Conservation (phyloP, 2,888 invertebrate genomes). For the Drosophila basisetae region DNA sequence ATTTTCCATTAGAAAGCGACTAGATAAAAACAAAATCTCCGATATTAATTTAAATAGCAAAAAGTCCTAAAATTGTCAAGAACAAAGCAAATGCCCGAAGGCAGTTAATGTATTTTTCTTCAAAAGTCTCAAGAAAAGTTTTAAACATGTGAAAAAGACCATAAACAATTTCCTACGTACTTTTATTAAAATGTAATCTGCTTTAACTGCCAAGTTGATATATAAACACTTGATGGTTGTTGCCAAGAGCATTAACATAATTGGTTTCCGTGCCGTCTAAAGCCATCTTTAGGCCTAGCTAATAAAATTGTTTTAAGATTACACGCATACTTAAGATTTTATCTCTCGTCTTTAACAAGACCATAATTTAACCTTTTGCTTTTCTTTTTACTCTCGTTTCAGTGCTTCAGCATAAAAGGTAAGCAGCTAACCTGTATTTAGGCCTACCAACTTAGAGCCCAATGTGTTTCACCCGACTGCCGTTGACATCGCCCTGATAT, state of each 20-base stretch:
- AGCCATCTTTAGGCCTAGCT: constrained; percentile 27
- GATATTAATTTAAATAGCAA: constrained; percentile 41
- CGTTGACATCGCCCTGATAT: constrained; percentile 35
- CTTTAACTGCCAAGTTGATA: constrained; percentile 19
- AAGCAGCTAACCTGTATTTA: constrained; percentile 45
- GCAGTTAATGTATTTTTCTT: constrained; percentile 8
- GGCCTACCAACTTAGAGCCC: constrained; percentile 27
- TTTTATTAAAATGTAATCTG: constrained; percentile 59
- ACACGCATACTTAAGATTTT: constrained; percentile 65
- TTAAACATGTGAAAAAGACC: constrained; percentile 21
- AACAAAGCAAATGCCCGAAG: constrained; percentile 18
- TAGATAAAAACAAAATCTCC: not conserved
- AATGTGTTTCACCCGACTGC: constrained; percentile 36
- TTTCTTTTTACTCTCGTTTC: constrained; percentile 47
- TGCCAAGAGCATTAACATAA: constrained; percentile 66
- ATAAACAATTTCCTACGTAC: constrained; percentile 43
- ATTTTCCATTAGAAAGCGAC: not conserved
- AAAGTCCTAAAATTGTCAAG: constrained; percentile 23
- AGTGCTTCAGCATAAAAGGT: constrained; percentile 61
- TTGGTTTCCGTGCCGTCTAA: constrained; percentile 48
- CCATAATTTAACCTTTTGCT: constrained; percentile 56
- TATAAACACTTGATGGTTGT: constrained; percentile 25
- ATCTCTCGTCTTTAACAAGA: constrained; percentile 55
- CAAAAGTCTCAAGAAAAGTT: constrained; percentile 13
- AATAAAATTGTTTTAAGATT: constrained; percentile 72